phyloP scores from a whole-genome alignment of 2,113 vertebrate species.

The Malurus elegans region DNA sequence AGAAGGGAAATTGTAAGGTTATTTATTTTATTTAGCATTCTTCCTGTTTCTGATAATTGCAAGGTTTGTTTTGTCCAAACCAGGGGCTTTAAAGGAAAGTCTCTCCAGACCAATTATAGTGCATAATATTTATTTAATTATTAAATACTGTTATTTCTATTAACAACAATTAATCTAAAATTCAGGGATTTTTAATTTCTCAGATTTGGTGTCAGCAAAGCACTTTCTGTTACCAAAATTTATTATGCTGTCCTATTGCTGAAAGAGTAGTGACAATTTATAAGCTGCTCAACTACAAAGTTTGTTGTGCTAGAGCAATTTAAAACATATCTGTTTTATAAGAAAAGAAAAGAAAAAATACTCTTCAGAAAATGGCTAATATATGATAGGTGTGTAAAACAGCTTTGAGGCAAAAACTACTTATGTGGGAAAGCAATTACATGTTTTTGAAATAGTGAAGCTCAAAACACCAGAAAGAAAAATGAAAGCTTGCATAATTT shows the following conservation, averaged over 20 bases:
- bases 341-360: slow-evolving; percentile 49
- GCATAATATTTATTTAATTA: neutral
- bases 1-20: neutral
- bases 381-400: slow-evolving; percentile 38
- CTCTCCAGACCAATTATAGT: neutral
- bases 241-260: neutral
- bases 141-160: neutral
- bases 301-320: slow-evolving; percentile 56
- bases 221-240: slow-evolving; percentile 21
- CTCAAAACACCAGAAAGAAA: slow-evolving; percentile 53
- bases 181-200: neutral
- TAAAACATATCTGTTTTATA: slow-evolving; percentile 29
- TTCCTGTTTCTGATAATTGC: neutral
- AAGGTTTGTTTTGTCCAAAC: neutral
- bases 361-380: slow-evolving; percentile 54
- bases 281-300: slow-evolving; percentile 34
- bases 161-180: neutral
- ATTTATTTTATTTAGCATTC: neutral
- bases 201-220: neutral
- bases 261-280: slow-evolving; percentile 34
- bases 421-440: slow-evolving; percentile 52
- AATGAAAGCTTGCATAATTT: slow-evolving; percentile 31
- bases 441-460: slow-evolving; percentile 46
- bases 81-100: neutral
- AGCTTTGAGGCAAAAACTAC: slow-evolving; percentile 53